phyloP scores from a whole-genome alignment of 1,140 invertebrate genomes.

The Papilio helenus region DNA sequence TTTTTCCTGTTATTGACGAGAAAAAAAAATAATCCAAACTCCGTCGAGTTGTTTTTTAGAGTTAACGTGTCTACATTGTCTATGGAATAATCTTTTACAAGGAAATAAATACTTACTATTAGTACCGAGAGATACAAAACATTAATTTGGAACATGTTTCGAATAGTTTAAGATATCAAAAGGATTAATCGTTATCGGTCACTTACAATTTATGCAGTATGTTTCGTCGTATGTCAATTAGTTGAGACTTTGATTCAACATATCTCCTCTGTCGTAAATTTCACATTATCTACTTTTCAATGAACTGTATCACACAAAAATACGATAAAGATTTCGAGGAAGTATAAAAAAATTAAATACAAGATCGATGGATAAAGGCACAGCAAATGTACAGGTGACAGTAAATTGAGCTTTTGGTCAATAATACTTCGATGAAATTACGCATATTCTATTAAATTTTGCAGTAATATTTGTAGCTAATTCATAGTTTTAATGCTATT shows the following conservation, averaged over 20 bases:
- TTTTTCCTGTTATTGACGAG: background rate
- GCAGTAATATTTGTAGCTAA: no score
- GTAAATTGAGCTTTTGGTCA: background rate
- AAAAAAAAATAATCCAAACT: background rate
- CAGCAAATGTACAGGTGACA: background rate
- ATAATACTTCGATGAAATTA: background rate
- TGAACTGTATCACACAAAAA: background rate
- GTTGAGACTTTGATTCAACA: slow-evolving; percentile 20
- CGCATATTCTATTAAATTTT: no score
- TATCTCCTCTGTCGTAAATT: background rate
- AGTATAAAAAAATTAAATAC: no score
- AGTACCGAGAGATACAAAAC: background rate
- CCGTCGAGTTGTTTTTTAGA: no score
- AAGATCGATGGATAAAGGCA: no score
- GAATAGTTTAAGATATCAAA: background rate
- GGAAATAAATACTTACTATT: background rate
- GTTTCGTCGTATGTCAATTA: background rate
- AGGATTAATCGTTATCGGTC: background rate
- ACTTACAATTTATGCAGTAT: slow-evolving; percentile 2
- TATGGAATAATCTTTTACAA: background rate
- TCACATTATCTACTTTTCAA: background rate
- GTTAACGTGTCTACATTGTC: no score
- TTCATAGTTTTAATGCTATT: no score
- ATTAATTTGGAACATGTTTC: background rate
- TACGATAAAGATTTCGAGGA: background rate